These are phyloP conservation scores for Austrolebias charrua DNA, from an alignment of 2,797 vertebrate species.

Conservation along the genomic window DNA sequence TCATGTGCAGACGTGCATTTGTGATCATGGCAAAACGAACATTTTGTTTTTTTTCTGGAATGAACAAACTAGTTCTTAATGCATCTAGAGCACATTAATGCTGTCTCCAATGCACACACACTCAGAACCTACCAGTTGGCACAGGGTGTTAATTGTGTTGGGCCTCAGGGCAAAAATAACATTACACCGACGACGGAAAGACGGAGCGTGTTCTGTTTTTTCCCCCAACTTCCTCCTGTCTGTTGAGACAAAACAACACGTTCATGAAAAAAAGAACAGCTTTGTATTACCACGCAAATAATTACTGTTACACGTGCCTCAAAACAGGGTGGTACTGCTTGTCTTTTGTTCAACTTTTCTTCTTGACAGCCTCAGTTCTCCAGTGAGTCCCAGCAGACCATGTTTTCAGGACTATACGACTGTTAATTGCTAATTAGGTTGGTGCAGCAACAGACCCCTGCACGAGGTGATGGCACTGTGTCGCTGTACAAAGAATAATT, in stretches of 20 bases:
- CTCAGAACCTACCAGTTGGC: conserved; percentile 52
- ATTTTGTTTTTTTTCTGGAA: conserved; percentile 26
- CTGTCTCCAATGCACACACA: conserved; percentile 18
- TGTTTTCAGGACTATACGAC: conserved; percentile 66
- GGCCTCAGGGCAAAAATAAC: conserved; percentile 73
- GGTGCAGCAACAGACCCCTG: conserved; percentile 62
- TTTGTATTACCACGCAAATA: not conserved
- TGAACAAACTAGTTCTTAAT: conserved; percentile 50
- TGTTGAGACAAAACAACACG: conserved; percentile 30
- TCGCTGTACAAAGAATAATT: conserved; percentile 71
- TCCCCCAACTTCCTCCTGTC: conserved; percentile 34
- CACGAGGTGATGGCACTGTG: conserved; percentile 63
- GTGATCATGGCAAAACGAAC: conserved; percentile 34
- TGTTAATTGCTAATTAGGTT: conserved; percentile 76
- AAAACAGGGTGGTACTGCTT: not conserved
- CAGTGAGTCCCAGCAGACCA: conserved; percentile 39
- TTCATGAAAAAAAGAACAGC: conserved; percentile 9
- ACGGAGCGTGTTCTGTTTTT: conserved; percentile 47
- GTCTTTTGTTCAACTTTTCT: conserved; percentile 26
- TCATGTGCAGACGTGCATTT: conserved; percentile 18
- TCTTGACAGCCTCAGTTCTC: conserved; percentile 32
- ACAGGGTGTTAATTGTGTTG: conserved; percentile 76
- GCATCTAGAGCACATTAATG: conserved; percentile 41
- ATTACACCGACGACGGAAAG: conserved; percentile 58
- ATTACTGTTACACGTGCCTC: not conserved